Evolutionary conservation across 2,113 vertebrate genomes (phyloP).

Genomic region (Acinonyx jubatus): DNA sequence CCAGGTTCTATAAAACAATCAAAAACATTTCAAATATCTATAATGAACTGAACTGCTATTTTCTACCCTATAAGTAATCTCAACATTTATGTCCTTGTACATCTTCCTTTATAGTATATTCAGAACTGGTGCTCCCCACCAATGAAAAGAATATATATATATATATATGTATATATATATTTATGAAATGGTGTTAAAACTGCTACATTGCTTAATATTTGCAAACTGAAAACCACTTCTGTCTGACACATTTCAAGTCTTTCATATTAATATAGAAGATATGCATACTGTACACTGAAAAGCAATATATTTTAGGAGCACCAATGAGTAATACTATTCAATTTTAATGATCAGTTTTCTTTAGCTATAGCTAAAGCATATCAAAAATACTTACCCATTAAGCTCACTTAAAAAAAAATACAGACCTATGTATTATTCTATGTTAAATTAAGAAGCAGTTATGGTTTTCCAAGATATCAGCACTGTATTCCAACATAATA

Average conservation of each 20-base stretch:
- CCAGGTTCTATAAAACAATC: slow-evolving; percentile 83
- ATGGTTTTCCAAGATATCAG: slow-evolving; percentile 85
- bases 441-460: slow-evolving; percentile 85
- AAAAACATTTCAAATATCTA: slow-evolving; percentile 85
- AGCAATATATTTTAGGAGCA: slow-evolving; percentile 81
- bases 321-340: slow-evolving; percentile 80
- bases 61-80: slow-evolving; percentile 78
- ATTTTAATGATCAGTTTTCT: slow-evolving; percentile 84
- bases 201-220: slow-evolving; percentile 80
- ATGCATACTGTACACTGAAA: slow-evolving; percentile 83
- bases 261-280: slow-evolving; percentile 79
- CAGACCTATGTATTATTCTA: slow-evolving; percentile 84
- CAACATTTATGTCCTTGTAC: slow-evolving; percentile 78
- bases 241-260: slow-evolving; percentile 84
- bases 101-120: slow-evolving; percentile 82
- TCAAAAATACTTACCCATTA: slow-evolving; percentile 90
- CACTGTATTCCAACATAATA: slow-evolving; percentile 92
- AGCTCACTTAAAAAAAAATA: slow-evolving; percentile 82
- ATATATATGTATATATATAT: slow-evolving; percentile 76
- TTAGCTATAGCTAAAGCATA: slow-evolving; percentile 86
- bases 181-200: slow-evolving; percentile 82
- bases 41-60: slow-evolving; percentile 83
- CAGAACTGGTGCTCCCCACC: slow-evolving; percentile 83
- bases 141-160: slow-evolving; percentile 77
- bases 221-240: slow-evolving; percentile 84